Percentiles rank a stretch among this genome's conserved stretches.
phyloP scores from a whole-genome alignment of 2,888 invertebrate species.

The Pyrgus malvae region DNA sequence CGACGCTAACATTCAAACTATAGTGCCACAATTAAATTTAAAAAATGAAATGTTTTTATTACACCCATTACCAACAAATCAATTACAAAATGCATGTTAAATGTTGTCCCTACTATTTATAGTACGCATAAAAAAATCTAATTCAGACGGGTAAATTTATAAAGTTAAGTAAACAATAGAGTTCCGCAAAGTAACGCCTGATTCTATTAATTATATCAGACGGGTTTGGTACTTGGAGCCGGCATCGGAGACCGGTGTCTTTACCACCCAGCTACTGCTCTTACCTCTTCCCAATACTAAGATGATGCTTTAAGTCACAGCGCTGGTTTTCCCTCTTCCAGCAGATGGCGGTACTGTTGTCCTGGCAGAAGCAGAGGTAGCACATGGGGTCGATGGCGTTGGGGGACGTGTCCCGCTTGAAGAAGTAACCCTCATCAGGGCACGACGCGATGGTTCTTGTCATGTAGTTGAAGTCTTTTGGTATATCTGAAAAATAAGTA shows the following conservation, averaged over 20 bases:
- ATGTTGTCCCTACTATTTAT: too few species aligned
- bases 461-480: conserved; percentile 38
- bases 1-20: too few species aligned
- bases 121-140: too few species aligned
- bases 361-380: conserved; percentile 61
- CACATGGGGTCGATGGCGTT: conserved; percentile 46
- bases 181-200: too few species aligned
- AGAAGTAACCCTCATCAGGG: conserved; percentile 56
- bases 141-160: too few species aligned
- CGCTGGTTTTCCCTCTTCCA: conserved; percentile 49
- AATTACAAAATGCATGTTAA: too few species aligned
- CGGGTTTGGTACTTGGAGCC: too few species aligned
- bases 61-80: too few species aligned
- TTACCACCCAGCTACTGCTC: background rate
- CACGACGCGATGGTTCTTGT: conserved; percentile 45
- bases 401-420: conserved; percentile 39
- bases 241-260: background rate
- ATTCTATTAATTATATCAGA: too few species aligned
- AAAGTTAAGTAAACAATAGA: too few species aligned
- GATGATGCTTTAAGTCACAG: conserved; percentile 49
- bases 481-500: conserved; percentile 37
- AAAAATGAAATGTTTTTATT: too few species aligned
- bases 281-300: conserved; percentile 44
- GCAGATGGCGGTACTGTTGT: conserved; percentile 49
- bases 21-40: too few species aligned